Base-by-base conservation (phyloP, 1,140 invertebrate genomes). In the Aphidius gifuensis region DNA sequence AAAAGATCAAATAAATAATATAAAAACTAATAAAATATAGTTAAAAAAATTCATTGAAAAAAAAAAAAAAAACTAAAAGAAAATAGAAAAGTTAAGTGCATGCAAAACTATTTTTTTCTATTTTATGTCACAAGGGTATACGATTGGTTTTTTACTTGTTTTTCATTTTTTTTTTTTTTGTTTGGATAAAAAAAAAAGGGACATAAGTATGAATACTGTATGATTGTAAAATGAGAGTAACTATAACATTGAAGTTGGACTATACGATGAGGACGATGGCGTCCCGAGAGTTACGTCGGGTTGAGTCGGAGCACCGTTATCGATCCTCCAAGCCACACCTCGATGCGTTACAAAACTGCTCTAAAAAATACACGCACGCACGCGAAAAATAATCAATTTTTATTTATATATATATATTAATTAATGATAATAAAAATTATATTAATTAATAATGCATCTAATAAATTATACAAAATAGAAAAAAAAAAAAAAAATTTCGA, bases 291-390 rank as follows among this genome's bases (percentile, higher is more conserved):
- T 62, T 69, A 50, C 43, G 38, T 50, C 60, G 50, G 40, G 49
- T 50, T 44, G 21, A 54, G 40, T 51, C 48, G 46, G 50, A 60
- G 56, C 55, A 55, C 46, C 56, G 55, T 67, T 67, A 67, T 67
- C 66, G 66, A 67, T 67, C 66, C 60, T 59, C 39, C 21, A 63
- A 54, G 60, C 66, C 66, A 67, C 66, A 67, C 66, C 66, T 67
- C 60, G 66, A 67, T 67, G 66, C 62, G 55, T 62, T 64, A 4
- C 46, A 54, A 50, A 59, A 57, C 48, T 58, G 40, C 16, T 42
- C 40, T 40, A 7, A 2, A 55, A 21, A 32, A 32, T 32, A 32
- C 23, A 32, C 23, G 56, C 16, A 16, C 16, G 11, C 38, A 58
- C 49, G 43, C 61, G 43, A 58, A 42, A 40, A 39, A 58, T 16